Conservation (phyloP, 2,797 vertebrate genomes). For the Oreochromis mossambicus region DNA sequence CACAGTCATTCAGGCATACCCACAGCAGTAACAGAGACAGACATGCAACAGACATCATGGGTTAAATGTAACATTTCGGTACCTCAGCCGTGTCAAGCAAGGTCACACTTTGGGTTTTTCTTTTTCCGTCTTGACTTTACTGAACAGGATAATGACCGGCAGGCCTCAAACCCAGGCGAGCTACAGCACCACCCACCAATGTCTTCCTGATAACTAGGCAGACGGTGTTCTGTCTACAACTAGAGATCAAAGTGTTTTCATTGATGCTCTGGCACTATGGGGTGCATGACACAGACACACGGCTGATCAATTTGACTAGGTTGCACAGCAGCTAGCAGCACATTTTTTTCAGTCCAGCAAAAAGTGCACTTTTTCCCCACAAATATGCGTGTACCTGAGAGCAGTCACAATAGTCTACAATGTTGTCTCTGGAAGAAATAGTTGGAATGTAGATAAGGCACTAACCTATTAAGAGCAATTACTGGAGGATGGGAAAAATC, state of each 20-base stretch:
- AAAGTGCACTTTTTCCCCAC: neutral
- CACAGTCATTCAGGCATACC: neutral
- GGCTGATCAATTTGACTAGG: neutral
- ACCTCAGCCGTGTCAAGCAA: neutral
- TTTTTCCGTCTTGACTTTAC: neutral
- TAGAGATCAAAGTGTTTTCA: neutral
- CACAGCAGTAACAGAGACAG: neutral
- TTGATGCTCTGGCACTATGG: neutral
- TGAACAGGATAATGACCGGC: neutral
- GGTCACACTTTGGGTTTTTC: neutral
- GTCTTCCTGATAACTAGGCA: neutral
- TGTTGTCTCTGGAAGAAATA: neutral
- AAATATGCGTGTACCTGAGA: neutral
- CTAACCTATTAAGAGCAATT: neutral
- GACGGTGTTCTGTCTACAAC: neutral
- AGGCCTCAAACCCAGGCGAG: neutral
- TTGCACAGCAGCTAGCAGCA: neutral
- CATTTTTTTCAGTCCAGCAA: neutral
- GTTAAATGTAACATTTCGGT: accelerated
- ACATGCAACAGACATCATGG: neutral
- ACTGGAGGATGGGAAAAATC: neutral
- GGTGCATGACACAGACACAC: neutral
- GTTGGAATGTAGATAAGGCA: neutral
- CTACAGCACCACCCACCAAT: neutral
- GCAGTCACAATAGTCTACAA: accelerated